Base-by-base conservation (phyloP, 2,113 vertebrate genomes). In the Dicerorhinus sumatrensis region DNA sequence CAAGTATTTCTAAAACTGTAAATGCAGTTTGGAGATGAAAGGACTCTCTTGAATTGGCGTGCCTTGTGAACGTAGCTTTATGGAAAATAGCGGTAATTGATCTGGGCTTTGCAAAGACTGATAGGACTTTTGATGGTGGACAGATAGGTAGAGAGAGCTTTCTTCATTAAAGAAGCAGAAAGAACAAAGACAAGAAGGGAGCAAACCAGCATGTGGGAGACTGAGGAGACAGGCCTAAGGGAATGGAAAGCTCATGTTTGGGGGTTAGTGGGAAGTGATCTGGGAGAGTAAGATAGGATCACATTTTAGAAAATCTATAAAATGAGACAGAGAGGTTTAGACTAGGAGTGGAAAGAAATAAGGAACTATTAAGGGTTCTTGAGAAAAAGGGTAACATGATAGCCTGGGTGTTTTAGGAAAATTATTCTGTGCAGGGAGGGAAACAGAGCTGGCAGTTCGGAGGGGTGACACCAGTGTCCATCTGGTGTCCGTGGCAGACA, bases 41-140 rank as follows among this genome's bases (percentile, higher is more conserved):
- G 27, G n/a, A 31, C n/a, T 58, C 84, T 90, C 62, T 90, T 65
- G 27, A 89, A 69, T 69, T 91, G 67, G 67, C 11, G 0, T 82
- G 89, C 83, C 31, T 70, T 12, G 62, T 48, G 58, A 87, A 60
- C 27, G n/a, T 93, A 82, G 46, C 48, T 96, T 63, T 94, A 21
- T 16, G 14, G n/a, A 87, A 82, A 85, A 80, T 31, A 33, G 3
- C 60, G 29, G n/a, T 83, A 58, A 93, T 69, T 91, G 31, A 42
- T 69, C 67, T 85, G 46, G 27, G 42, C 70, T 96, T 95, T 93
- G 65, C 84, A 89, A 80, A 91, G 70, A 73, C 21, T 36, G 4
- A 7, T 10, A 27, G 62, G 58, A 92, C 29, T 91, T 94, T 62
- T 79, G 42, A 94, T 29, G n/a, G 20, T 48, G 46, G 23, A 84